These are phyloP conservation scores for Apodemia hepburni DNA, from an alignment of 2,888 invertebrate species.

Conservation along the genomic window DNA sequence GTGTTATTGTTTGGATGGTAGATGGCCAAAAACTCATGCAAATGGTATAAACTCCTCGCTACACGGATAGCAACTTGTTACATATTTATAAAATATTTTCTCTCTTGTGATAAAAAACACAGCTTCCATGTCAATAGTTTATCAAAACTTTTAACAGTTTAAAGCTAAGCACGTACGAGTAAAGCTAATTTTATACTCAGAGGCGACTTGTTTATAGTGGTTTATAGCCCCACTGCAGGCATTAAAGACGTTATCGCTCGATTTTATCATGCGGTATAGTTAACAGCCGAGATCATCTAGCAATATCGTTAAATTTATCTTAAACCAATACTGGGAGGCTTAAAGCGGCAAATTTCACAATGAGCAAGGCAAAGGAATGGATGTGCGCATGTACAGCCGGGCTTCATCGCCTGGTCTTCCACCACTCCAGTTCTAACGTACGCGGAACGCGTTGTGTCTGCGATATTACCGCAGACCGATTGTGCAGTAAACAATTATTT, in stretches of 20 bases:
- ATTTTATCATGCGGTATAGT: conserved; percentile 35
- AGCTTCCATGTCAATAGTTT: not conserved
- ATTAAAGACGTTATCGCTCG: conserved; percentile 21
- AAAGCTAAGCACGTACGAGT: not conserved
- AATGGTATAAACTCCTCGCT: no score
- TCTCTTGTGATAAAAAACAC: not conserved
- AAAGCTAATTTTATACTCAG: conserved; percentile 12
- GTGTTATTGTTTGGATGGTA: no score
- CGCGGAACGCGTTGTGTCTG: conserved; percentile 46
- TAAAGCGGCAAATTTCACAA: conserved; percentile 59
- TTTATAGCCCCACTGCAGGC: conserved; percentile 9
- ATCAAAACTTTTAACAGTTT: not conserved
- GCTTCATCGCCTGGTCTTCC: conserved; percentile 43
- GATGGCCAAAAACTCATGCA: no score
- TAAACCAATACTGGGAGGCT: conserved; percentile 57
- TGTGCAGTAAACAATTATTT: conserved; percentile 36
- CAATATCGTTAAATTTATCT: conserved; percentile 55
- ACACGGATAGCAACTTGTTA: no score
- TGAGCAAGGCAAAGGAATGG: conserved; percentile 50
- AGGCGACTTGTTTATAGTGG: conserved; percentile 10
- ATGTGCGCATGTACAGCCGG: conserved; percentile 66
- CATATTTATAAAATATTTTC: no score
- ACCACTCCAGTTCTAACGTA: conserved; percentile 56
- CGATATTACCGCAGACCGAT: conserved; percentile 36
- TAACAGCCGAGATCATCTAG: conserved; percentile 31